phyloP scores from a whole-genome alignment of 2,113 vertebrate species.

The Petroica traversi region DNA sequence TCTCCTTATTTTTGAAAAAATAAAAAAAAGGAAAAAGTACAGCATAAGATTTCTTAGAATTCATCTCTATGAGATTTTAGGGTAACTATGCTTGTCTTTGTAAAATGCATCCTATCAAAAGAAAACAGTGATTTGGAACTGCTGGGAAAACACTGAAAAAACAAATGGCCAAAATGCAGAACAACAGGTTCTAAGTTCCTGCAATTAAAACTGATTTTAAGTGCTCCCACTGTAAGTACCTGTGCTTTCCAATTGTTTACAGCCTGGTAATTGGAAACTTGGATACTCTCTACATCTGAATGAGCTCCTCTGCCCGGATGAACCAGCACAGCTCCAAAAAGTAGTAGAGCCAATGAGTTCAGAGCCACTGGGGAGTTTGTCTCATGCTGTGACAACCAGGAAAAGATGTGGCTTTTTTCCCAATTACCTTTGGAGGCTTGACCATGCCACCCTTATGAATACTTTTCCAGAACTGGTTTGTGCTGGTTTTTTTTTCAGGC shows the following conservation, averaged over 20 bases:
- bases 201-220: background rate
- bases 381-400: background rate
- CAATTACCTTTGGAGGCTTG: background rate
- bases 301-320: background rate
- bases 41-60: background rate
- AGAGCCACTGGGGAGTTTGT: background rate
- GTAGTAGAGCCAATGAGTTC: background rate
- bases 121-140: background rate
- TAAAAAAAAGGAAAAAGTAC: background rate
- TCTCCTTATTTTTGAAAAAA: background rate
- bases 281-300: background rate
- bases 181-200: background rate
- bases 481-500: background rate
- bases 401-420: accelerated
- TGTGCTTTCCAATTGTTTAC: background rate
- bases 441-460: accelerated
- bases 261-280: background rate
- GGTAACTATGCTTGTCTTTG: background rate
- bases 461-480: background rate
- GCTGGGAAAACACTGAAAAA: background rate
- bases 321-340: background rate
- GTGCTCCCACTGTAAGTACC: background rate
- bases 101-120: background rate
- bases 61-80: background rate
- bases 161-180: background rate